phyloP scores from a whole-genome alignment of 2,797 vertebrate species.

The Neopelma chrysocephalum region DNA sequence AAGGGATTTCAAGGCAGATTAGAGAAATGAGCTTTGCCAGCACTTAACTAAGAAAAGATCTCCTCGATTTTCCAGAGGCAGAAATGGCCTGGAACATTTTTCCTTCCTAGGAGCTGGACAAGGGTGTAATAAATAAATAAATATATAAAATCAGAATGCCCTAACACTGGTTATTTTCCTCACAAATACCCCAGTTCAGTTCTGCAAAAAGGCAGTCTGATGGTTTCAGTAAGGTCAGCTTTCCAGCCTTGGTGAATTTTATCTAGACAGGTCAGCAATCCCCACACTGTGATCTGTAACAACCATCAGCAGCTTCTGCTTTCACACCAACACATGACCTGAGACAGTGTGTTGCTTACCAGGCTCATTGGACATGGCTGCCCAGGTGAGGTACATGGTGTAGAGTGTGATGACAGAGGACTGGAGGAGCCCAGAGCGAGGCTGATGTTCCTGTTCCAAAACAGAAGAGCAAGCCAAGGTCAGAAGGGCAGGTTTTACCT shows the following conservation, averaged over 20 bases:
- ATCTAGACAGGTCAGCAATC: not conserved
- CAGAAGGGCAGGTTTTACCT: not conserved
- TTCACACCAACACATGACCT: not conserved
- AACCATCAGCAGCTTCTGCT: not conserved
- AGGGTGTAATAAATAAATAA: not conserved
- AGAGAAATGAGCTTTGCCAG: not conserved
- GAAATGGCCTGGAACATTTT: not conserved
- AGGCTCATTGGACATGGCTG: slow-evolving; percentile 92
- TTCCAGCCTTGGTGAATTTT: not conserved
- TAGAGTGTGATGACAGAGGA: slow-evolving; percentile 93
- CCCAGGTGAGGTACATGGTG: slow-evolving; percentile 94
- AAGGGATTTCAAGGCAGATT: slow-evolving; percentile 15
- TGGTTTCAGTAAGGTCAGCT: not conserved
- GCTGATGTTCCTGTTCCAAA: slow-evolving; percentile 81
- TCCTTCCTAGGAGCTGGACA: not conserved
- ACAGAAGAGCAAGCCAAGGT: not conserved
- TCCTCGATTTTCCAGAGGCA: not conserved
- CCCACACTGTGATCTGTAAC: not conserved
- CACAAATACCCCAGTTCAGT: not conserved
- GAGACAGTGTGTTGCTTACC: slow-evolving; percentile 76
- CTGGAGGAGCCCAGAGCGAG: slow-evolving; percentile 90
- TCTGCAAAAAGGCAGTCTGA: not conserved
- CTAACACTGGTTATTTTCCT: not conserved
- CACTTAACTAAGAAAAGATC: not conserved
- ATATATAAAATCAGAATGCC: not conserved